A percentile compares a stretch with the other conserved stretches of the same genome.
Conservation (phyloP, 2,888 invertebrate species). For the Dendrolimus pini region DNA sequence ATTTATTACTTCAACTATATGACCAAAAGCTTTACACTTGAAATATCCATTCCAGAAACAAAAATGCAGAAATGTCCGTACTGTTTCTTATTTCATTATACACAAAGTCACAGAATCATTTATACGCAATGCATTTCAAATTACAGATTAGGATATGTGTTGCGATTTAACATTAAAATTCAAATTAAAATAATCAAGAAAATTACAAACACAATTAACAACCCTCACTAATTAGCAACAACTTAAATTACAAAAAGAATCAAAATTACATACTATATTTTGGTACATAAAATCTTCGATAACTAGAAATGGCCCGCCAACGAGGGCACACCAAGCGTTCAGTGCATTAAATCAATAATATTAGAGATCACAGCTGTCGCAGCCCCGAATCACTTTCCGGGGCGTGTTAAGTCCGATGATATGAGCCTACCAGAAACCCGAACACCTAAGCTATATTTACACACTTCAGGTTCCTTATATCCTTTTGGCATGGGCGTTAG, state of each 20-base stretch:
- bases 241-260: conserved; percentile 61
- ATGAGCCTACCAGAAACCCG: conserved; percentile 65
- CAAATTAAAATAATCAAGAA: conserved; percentile 38
- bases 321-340: conserved; percentile 46
- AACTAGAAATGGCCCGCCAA: conserved; percentile 61
- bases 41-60: too few relatives aligned
- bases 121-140: conserved; percentile 10
- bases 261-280: conserved; percentile 52
- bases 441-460: conserved; percentile 63
- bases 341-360: conserved; percentile 66
- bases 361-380: conserved; percentile 74
- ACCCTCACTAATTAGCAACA: conserved; percentile 66
- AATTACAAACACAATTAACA: conserved; percentile 72
- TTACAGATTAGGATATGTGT: conserved; percentile 53
- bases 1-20: too few relatives aligned
- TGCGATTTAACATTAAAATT: conserved; percentile 24
- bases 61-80: too few relatives aligned
- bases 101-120: too few relatives aligned
- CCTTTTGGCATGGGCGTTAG: conserved; percentile 68
- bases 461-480: conserved; percentile 60
- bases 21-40: too few relatives aligned
- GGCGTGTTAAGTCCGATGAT: conserved; percentile 61
- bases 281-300: conserved; percentile 73
- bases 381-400: conserved; percentile 36
- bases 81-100: too few relatives aligned